Conservation (phyloP, 2,888 invertebrate genomes). For the Brachyptera risi region DNA sequence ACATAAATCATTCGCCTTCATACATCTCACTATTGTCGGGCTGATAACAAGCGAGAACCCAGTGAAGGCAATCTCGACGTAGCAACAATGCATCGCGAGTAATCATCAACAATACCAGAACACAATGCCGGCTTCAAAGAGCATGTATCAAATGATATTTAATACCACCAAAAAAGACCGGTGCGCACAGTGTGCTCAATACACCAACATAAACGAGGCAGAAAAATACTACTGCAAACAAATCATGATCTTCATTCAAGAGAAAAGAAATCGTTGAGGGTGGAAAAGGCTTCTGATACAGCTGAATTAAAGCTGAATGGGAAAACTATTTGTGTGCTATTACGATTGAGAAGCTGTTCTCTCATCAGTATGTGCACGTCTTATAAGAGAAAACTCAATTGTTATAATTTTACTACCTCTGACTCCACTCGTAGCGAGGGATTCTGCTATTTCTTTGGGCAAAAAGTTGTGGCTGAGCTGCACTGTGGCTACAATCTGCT, state of each 20-base stretch:
- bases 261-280: background rate
- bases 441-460: constrained; percentile 15
- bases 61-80: constrained; percentile 38
- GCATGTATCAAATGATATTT: constrained; percentile 1
- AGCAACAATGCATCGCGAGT: constrained; percentile 35
- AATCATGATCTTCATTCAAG: constrained; percentile 1
- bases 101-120: background rate
- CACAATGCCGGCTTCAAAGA: background rate
- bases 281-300: constrained; percentile 1
- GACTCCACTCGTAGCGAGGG: background rate
- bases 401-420: constrained; percentile 15
- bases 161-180: constrained; percentile 16
- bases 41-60: constrained; percentile 34
- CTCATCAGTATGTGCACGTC: background rate
- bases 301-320: background rate
- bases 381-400: constrained; percentile 8
- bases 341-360: constrained; percentile 5
- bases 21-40: constrained; percentile 37
- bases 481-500: too few species aligned
- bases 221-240: background rate
- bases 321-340: background rate
- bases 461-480: constrained; percentile 9
- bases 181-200: constrained; percentile 9
- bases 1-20: constrained; percentile 36
- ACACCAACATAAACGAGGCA: background rate